Conservation (phyloP, 2,888 invertebrate genomes). For the Chelonus formosanus region DNA sequence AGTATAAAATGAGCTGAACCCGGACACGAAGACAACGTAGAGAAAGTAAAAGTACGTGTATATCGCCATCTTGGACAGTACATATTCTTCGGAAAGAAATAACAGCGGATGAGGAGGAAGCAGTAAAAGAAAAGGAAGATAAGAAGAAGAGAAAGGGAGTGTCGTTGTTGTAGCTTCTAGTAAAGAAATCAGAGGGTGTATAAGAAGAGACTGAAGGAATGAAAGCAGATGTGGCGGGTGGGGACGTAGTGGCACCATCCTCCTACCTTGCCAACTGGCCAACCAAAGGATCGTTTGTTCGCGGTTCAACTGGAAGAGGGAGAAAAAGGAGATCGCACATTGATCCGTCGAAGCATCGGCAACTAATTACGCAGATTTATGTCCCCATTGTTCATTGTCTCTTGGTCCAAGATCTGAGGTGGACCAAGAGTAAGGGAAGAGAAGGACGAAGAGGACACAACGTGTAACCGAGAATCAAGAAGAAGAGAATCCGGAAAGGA, state of each 20-base stretch:
- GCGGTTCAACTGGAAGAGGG: constrained; percentile 42
- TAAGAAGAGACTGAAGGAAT: constrained; percentile 21
- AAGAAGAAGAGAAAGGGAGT: constrained; percentile 49
- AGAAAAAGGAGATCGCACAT: constrained; percentile 63
- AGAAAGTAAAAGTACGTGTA: constrained; percentile 28
- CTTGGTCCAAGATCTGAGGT: constrained; percentile 51
- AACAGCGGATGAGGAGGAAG: constrained; percentile 42
- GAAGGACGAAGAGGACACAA: constrained; percentile 41
- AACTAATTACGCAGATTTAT: constrained; percentile 96
- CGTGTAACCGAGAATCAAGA: constrained; percentile 25
- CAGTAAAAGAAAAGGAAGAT: constrained; percentile 27
- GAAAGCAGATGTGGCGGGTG: constrained; percentile 35
- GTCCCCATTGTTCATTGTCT: constrained; percentile 91
- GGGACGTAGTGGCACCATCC: constrained; percentile 57
- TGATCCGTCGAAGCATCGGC: constrained; percentile 69
- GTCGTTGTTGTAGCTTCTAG: constrained; percentile 42
- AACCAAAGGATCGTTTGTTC: constrained; percentile 64
- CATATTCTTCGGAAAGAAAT: constrained; percentile 47
- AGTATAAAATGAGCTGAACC: constrained; percentile 30
- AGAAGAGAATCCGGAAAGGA: constrained; percentile 38
- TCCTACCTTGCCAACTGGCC: constrained; percentile 57
- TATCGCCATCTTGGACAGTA: constrained; percentile 56
- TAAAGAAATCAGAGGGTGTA: constrained; percentile 28
- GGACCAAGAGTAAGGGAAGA: constrained; percentile 34
- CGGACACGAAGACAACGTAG: constrained; percentile 33